Evolutionary conservation across 2,888 invertebrate species (phyloP).

Genomic region (Odontocerum albicorne): DNA sequence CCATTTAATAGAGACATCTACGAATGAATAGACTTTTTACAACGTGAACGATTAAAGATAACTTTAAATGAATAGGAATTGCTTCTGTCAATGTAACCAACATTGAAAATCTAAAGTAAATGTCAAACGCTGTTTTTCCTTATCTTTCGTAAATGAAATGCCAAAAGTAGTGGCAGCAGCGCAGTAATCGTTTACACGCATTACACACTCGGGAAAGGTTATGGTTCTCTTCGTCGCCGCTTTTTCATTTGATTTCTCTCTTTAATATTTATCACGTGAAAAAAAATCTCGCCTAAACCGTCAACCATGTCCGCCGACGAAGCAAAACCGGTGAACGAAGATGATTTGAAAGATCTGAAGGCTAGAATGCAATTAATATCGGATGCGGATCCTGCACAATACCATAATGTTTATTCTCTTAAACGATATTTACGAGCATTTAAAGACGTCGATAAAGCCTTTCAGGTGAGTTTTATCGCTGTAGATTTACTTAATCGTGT

Average conservation of each 20-base stretch:
- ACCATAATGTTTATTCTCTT: conserved; percentile 74
- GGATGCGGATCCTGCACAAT: conserved; percentile 72
- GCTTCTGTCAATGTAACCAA: too few relatives aligned
- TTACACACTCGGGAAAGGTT: conserved; percentile 2
- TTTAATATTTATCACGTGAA: conserved; percentile 2
- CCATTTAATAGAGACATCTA: too few relatives aligned
- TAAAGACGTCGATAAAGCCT: conserved; percentile 71
- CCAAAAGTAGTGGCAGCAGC: conserved; percentile 33
- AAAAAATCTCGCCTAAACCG: neutral
- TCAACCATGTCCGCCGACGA: conserved; percentile 26
- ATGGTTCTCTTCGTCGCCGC: conserved; percentile 12
- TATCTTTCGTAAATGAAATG: conserved; percentile 25
- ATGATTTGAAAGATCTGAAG: conserved; percentile 66
- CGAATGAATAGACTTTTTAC: too few relatives aligned
- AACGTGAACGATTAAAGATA: too few relatives aligned
- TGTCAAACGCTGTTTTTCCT: too few relatives aligned
- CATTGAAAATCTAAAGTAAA: too few relatives aligned
- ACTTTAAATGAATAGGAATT: too few relatives aligned
- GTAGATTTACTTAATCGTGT: neutral
- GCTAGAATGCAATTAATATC: conserved; percentile 71
- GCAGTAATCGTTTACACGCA: neutral
- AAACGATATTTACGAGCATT: conserved; percentile 73
- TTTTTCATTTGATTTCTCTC: conserved; percentile 6
- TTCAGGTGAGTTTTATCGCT: conserved; percentile 59
- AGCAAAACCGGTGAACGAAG: conserved; percentile 60